Conservation (phyloP, 35 echinoderm and acorn worm species). For the Heliocidaris erythrogramma region DNA sequence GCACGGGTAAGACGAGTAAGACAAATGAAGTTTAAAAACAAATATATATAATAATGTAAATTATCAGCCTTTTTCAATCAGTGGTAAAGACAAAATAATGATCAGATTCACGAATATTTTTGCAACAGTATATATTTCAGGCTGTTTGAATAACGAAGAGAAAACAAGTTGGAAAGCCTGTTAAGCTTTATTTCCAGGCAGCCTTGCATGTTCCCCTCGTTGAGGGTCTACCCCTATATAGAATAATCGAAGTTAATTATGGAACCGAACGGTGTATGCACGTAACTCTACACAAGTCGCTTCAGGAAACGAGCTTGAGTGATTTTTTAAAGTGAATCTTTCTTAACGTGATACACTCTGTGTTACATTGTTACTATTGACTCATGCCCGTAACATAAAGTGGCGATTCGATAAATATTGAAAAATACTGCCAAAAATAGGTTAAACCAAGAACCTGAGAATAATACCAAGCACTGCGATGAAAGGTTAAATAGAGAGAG, state of each 20-base stretch:
- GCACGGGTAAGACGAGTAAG: too few relatives aligned
- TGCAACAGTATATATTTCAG: background rate
- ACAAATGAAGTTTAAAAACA: too few relatives aligned
- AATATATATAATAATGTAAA: too few relatives aligned
- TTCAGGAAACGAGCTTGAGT: constrained; percentile 7
- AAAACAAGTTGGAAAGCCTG: background rate
- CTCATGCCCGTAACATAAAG: background rate
- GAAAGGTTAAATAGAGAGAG: background rate
- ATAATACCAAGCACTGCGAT: too few relatives aligned
- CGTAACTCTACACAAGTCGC: constrained; percentile 8
- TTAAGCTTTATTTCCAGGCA: background rate
- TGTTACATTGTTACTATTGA: background rate
- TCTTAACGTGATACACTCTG: background rate
- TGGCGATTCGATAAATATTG: background rate
- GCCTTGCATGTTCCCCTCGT: background rate
- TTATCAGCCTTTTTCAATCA: too few relatives aligned
- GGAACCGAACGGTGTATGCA: background rate
- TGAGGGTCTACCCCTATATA: background rate
- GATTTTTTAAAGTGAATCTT: constrained; percentile 4
- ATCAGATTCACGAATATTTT: background rate
- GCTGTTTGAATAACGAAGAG: background rate
- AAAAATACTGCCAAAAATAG: background rate
- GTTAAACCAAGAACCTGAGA: background rate
- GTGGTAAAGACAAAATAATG: too few relatives aligned
- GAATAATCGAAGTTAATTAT: constrained; percentile 13